Percentiles rank a stretch among this genome's conserved stretches.
Conservation (phyloP, 2,113 vertebrate species). For the Pituophis catenifer region DNA sequence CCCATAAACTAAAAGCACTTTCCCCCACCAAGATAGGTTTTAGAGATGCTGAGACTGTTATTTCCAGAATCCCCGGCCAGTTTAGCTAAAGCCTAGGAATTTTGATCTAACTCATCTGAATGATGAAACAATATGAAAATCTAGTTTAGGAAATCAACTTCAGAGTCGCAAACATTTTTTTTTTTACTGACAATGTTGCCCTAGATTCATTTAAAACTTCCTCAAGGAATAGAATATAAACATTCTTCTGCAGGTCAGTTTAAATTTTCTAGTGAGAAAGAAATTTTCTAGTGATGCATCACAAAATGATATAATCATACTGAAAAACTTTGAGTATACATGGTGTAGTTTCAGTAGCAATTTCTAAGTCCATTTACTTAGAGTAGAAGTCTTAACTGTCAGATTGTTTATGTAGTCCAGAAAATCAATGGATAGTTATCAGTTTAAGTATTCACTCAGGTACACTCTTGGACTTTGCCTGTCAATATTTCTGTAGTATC, state of each 20-base stretch:
- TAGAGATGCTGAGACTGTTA: background rate
- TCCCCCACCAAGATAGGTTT: background rate
- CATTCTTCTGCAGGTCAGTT: background rate
- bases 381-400: background rate
- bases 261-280: background rate
- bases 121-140: background rate
- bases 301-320: background rate
- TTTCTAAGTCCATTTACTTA: background rate
- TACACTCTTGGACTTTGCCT: background rate
- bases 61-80: background rate
- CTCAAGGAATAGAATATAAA: background rate
- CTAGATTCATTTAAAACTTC: background rate
- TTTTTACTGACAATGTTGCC: background rate
- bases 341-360: background rate
- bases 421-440: background rate
- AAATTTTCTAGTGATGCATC: background rate
- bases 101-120: background rate
- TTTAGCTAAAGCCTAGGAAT: background rate
- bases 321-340: background rate
- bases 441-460: slow-evolving; percentile 8
- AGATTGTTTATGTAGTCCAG: background rate
- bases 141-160: background rate
- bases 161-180: background rate
- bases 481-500: slow-evolving; percentile 18
- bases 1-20: background rate